Evolutionary conservation across 2,113 vertebrate genomes (phyloP).

Genomic region (Callithrix jacchus): DNA sequence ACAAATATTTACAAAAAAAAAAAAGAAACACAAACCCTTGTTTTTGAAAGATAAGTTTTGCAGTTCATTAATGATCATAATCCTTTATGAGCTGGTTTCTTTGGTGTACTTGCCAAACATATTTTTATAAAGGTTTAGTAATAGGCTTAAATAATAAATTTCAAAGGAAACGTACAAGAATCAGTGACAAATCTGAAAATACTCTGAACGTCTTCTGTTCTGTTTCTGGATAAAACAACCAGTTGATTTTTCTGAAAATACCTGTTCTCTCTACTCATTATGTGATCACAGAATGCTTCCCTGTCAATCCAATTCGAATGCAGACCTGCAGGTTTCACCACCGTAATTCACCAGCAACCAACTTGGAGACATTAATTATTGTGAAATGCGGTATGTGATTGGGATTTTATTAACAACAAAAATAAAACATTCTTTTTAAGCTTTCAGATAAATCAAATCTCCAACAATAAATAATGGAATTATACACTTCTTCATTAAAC

Average conservation of each 20-base stretch:
- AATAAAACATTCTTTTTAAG: conserved; percentile 72
- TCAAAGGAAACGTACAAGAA: conserved; percentile 75
- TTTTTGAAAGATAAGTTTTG: conserved; percentile 87
- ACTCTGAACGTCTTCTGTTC: conserved; percentile 58
- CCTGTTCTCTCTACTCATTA: conserved; percentile 53
- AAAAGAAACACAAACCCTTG: conserved; percentile 52
- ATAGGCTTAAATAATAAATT: conserved; percentile 78
- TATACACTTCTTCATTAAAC: conserved; percentile 86
- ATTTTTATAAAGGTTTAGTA: conserved; percentile 75
- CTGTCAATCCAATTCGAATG: conserved; percentile 47
- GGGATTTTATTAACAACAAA: conserved; percentile 55
- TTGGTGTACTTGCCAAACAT: conserved; percentile 87
- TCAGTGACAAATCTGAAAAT: conserved; percentile 70
- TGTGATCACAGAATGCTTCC: conserved; percentile 23
- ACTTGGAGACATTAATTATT: background rate
- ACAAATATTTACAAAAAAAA: conserved; percentile 93
- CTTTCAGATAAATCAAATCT: conserved; percentile 81
- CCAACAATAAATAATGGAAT: conserved; percentile 87
- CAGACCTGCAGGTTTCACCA: background rate
- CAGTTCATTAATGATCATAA: conserved; percentile 84
- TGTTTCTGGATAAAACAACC: conserved; percentile 61
- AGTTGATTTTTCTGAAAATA: conserved; percentile 55
- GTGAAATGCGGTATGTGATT: conserved; percentile 39
- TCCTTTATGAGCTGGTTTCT: conserved; percentile 85
- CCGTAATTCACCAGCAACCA: background rate